Evolutionary conservation across 2,797 vertebrate species (phyloP), one percentile per base, ranked within the genome.

Genomic region (Darevskia nairensis): DNA sequence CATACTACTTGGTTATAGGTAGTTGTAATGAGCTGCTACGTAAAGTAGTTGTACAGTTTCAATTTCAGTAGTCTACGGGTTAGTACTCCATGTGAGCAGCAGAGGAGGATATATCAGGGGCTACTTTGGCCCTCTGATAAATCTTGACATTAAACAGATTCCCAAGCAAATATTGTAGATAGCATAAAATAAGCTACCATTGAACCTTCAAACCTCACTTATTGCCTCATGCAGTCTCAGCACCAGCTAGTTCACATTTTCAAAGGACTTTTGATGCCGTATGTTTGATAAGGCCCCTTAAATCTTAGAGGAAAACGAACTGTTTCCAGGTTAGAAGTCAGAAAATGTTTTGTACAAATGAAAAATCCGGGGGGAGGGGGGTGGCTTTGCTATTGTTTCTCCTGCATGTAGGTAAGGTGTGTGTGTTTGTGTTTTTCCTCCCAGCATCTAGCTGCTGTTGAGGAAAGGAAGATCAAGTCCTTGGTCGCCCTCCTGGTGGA

Each of bases 391-490:
- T 80, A 7, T 80, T 84, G 13, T 81, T 72, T n/a, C 61, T n/a
- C 0, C 59, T 5, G 1, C 2, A 0, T 1, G 6, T 86, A 32
- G 81, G 27, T 85, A 74, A 89, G 19, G 4, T 80, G 61, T 87
- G 50, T 91, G 8, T 94, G 32, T 85, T 92, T 90, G 89, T 77
- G 29, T 84, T 88, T 86, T 92, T 90, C 89, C 76, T n/a, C 84
- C 87, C 91, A 99, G 99, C 99, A 99, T 92, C 93, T 99, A 89
- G 99, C 99, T 0, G 99, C 99, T 0, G 98, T 99, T 85, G 99
- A 99, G 92, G 99, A 99, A 94, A 97, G 98, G 50, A 99, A 99
- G 95, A 99, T 99, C 95, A 99, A 99, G 93, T 99, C 99, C 71
- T 94, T 99, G 90, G 99, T 99, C 0, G 99, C 99, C n/a, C 97